Conservation (phyloP, 2,888 invertebrate genomes). For the Idaea straminata region DNA sequence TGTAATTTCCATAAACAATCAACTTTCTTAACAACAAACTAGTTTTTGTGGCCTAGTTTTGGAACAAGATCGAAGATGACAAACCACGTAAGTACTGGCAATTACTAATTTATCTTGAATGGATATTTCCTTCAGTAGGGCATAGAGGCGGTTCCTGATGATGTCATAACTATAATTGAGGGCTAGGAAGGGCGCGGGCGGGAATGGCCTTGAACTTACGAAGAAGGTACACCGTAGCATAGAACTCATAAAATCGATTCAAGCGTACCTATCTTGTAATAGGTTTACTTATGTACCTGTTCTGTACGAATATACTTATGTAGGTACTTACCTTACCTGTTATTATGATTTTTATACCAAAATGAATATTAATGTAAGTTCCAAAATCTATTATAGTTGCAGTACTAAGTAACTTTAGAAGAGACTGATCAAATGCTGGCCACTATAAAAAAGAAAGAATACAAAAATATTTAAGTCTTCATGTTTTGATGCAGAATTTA, state of each 20-base stretch:
- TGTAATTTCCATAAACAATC: neutral
- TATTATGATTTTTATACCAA: no score
- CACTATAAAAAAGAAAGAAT: no score
- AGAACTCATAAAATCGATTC: neutral
- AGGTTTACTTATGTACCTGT: neutral
- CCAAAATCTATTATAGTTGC: no score
- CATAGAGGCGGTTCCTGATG: slow-evolving; percentile 23
- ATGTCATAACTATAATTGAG: slow-evolving; percentile 15
- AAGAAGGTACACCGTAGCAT: slow-evolving; percentile 11
- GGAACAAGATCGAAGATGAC: slow-evolving; percentile 16
- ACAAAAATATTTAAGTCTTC: no score
- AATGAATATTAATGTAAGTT: no score
- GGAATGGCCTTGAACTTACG: slow-evolving; percentile 17
- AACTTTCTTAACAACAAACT: neutral
- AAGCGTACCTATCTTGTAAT: neutral
- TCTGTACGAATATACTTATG: neutral
- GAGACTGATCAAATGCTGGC: no score
- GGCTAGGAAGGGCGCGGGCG: slow-evolving; percentile 10
- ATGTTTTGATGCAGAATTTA: no score
- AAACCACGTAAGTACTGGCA: slow-evolving; percentile 24
- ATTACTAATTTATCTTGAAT: neutral
- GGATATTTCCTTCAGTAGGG: slow-evolving; percentile 5
- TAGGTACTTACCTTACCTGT: no score
- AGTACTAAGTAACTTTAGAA: no score
- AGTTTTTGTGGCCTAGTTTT: slow-evolving; percentile 1